Conservation (phyloP, 2,888 invertebrate genomes). For the Drosophila recens region DNA sequence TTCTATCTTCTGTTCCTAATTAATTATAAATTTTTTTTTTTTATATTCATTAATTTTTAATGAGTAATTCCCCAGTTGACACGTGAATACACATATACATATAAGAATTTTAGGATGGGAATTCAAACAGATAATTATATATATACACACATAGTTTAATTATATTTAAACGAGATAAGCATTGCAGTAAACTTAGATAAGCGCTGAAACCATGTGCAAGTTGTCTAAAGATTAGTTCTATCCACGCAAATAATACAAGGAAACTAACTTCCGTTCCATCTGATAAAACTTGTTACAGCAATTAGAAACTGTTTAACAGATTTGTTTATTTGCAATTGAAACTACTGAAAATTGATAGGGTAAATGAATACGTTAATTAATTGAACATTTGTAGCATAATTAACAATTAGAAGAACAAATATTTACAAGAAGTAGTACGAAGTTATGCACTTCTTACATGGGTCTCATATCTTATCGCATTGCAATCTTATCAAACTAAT, state of each 20-base stretch:
- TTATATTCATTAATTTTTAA: constrained; percentile 15
- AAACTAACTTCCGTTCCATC: constrained; percentile 23
- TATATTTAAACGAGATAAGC: constrained; percentile 36
- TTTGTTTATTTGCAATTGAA: background rate
- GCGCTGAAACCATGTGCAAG: constrained; percentile 7
- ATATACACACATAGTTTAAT: background rate
- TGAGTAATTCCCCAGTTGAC: constrained; percentile 30
- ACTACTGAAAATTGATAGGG: background rate
- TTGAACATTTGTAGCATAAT: constrained; percentile 17
- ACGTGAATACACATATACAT: constrained; percentile 17
- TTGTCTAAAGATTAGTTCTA: background rate
- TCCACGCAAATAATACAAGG: background rate
- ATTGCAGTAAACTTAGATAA: constrained; percentile 29
- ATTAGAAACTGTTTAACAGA: background rate
- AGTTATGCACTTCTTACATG: constrained; percentile 10
- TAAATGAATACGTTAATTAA: background rate
- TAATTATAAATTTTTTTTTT: constrained; percentile 20
- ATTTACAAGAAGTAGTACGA: constrained; percentile 3
- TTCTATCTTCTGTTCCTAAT: constrained; percentile 17
- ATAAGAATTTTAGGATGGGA: background rate
- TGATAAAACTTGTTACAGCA: constrained; percentile 2
- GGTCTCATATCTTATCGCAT: constrained; percentile 24
- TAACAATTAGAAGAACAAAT: constrained; percentile 21
- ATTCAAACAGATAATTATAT: constrained; percentile 3
- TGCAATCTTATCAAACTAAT: constrained; percentile 45